These are phyloP conservation scores for Oncorhynchus mykiss DNA, from an alignment of 2,113 vertebrate species.

Conservation along the genomic window DNA sequence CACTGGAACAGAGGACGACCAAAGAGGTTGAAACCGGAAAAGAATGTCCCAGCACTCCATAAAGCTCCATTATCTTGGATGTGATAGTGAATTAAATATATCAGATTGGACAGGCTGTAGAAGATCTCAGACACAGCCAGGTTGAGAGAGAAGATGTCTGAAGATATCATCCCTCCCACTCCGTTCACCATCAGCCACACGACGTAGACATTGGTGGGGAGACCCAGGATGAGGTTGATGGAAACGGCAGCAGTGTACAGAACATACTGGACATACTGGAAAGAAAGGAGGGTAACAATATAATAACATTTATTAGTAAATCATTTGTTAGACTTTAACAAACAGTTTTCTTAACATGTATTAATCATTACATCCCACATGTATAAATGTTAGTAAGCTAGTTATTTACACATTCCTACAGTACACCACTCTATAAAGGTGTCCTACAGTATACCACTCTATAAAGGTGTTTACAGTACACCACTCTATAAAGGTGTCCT, in stretches of 20 bases:
- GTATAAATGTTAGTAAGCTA: too few species aligned
- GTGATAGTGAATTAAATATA: background rate
- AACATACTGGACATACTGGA: too few species aligned
- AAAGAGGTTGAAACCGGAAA: background rate
- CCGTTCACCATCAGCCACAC: background rate
- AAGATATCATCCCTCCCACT: background rate
- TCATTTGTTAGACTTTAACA: too few species aligned
- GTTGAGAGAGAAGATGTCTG: background rate
- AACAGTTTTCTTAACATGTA: too few species aligned
- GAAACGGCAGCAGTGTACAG: background rate
- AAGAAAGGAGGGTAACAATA: too few species aligned
- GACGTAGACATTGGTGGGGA: conserved; percentile 1
- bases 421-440: too few species aligned
- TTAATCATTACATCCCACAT: too few species aligned
- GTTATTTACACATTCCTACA: too few species aligned
- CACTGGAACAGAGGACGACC: conserved; percentile 8
- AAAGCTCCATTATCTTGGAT: background rate
- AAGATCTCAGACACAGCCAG: background rate
- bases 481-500: too few species aligned
- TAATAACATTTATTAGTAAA: too few species aligned
- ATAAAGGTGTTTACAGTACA: too few species aligned
- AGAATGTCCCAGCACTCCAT: background rate
- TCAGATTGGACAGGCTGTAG: background rate
- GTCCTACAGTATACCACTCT: too few species aligned
- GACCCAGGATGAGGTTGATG: background rate